Evolutionary conservation across 2,113 vertebrate genomes (phyloP).

Genomic region (Ornithorhynchus anatinus): DNA sequence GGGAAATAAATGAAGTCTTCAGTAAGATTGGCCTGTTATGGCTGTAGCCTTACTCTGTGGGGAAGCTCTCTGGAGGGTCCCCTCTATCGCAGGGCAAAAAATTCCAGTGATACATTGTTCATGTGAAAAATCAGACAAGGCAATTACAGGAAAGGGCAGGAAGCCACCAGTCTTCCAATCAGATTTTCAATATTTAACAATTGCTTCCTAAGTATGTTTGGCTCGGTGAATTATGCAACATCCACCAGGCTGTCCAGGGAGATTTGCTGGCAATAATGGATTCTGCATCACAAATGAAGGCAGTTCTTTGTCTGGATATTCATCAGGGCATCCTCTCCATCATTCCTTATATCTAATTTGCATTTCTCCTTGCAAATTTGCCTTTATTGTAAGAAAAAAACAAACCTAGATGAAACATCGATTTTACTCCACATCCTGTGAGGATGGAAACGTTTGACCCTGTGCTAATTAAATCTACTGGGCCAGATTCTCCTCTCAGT

Average conservation of each 20-base stretch:
- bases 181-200: conserved; percentile 60
- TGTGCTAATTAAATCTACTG: neutral
- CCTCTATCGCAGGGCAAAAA: conserved; percentile 32
- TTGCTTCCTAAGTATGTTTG: conserved; percentile 37
- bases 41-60: conserved; percentile 5
- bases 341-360: conserved; percentile 18
- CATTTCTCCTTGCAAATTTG: conserved; percentile 18
- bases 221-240: conserved; percentile 46
- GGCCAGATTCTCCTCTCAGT: neutral
- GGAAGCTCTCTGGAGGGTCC: conserved; percentile 25
- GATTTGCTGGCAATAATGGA: conserved; percentile 50
- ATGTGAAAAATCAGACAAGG: conserved; percentile 46
- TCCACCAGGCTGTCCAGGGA: conserved; percentile 22
- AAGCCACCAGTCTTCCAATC: conserved; percentile 43
- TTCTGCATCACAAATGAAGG: conserved; percentile 48
- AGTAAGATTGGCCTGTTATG: neutral
- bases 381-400: neutral
- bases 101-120: conserved; percentile 37
- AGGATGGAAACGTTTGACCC: neutral
- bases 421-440: neutral
- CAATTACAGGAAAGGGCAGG: conserved; percentile 55
- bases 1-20: conserved; percentile 7
- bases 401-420: neutral
- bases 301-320: conserved; percentile 11
- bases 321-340: neutral